Evolutionary conservation across 2,113 vertebrate species (phyloP), one percentile per base, ranked within the genome.

Genomic region (Pycnonotus jocosus): DNA sequence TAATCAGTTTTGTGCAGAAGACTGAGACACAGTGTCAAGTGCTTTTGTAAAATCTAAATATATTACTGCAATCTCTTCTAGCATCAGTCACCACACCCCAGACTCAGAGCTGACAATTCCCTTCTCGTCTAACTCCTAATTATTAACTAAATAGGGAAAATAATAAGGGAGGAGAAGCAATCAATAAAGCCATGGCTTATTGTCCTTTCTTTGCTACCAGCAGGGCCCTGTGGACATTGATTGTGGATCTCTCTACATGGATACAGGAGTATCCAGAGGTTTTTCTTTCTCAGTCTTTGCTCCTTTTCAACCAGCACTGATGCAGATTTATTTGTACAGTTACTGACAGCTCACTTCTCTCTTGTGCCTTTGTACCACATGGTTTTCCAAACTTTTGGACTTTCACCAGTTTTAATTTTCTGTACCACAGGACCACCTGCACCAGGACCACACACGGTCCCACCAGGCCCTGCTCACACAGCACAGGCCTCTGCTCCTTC

Each of bases 371-470:
- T 56, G 42, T 19, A 81, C 31, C 70, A 56, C 14, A 8, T 28
- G 14, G 8, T 37, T 68, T 79, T 62, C 71, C 44, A 45, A 76
- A 81, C 30, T 37, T 64, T n/a, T 48, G 45, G 54, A 40, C 24
- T 69, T 84, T 9, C 19, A 45, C 15, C 10, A 10, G 5, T 47
- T 83, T 72, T 31, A 40, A 37, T 54, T 64, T 78, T 23, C 37
- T 62, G 40, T 31, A 24, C 23, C n/a, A 11, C 60, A 66, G 50
- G 38, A n/a, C 11, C 25, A 44, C 27, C 8, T 54, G 27, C 30
- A 4, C 19, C 53, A 68, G 40, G 25, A 76, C 7, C 30, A 24
- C 3, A 6, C 16, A 8, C 0, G 0, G 54, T 33, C n/a, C 37
- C 50, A 13, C 4, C 58, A 48, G 44, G 47, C 35, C 24, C 61